Base-by-base conservation (phyloP, 2,888 invertebrate species). In the Girardia tigrina region DNA sequence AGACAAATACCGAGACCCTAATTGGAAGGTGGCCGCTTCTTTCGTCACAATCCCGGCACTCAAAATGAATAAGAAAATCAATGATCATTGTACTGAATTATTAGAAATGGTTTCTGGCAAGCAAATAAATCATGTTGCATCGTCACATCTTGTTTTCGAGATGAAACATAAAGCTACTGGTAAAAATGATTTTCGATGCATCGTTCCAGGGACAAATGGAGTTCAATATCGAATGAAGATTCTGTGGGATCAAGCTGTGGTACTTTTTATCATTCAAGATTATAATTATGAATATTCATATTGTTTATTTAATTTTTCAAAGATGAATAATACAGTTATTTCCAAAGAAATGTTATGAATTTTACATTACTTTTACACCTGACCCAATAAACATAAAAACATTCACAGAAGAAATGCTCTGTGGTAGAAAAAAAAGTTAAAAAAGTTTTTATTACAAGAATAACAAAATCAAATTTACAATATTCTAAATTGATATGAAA, bases 231-330 rank as follows among this genome's bases (percentile, higher is more conserved):
- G 56, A 4, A 8, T 56, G 56, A 56, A 56, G 23, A 56, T 56
- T 56, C 56, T 56, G 2, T 56, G 56, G 56, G 56, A 56, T n/a
- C n/a, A 56, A 56, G 56, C 56, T 56, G 56, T 56, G 56, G 56
- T 56, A 56, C n/a, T 16, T n/a, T n/a, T 56, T 56, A 12, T n/a
- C 16, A 36, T 36, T 36, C 16, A 36, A 36, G 16, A 12, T 12
- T 36, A 36, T 36, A 36, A 12, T 12, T 36, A 36, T 36, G 16
- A 12, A 36, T 36, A 36, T 36, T 12, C 36, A 36, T 16, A 36
- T n/a, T n/a, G n/a, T n/a, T n/a, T n/a, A n/a, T n/a, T n/a, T n/a
- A n/a, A n/a, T n/a, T n/a, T n/a, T n/a, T n/a, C n/a, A n/a, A n/a
- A n/a, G n/a, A n/a, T n/a, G n/a, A n/a, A n/a, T n/a, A n/a, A n/a